phyloP scores from a whole-genome alignment of 53 echinoderm and acorn worm genomes.

The Echinarachnius parma region DNA sequence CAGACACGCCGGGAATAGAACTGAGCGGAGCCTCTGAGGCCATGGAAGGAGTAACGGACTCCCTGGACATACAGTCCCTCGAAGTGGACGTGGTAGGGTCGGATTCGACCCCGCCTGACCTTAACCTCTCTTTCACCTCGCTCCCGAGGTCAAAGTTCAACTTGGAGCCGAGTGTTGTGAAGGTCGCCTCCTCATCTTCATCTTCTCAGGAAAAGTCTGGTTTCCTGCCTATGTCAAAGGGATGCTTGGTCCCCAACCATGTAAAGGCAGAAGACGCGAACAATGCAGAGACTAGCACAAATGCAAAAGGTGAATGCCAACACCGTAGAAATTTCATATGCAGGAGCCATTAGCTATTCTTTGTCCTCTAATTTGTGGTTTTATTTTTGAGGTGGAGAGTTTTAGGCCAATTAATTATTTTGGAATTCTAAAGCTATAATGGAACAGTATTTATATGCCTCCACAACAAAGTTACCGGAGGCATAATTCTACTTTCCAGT shows the following conservation, averaged over 20 bases:
- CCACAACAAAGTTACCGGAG: too few species aligned
- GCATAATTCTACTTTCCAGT: too few species aligned
- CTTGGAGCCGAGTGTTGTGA: conserved; percentile 57
- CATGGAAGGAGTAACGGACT: conserved; percentile 43
- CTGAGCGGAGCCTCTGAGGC: conserved; percentile 17
- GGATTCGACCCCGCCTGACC: conserved; percentile 50
- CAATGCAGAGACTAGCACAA: not conserved
- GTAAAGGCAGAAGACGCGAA: conserved; percentile 43
- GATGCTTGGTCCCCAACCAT: conserved; percentile 44
- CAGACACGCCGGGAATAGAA: conserved; percentile 5
- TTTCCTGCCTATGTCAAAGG: conserved; percentile 21
- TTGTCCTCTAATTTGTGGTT: too few species aligned
- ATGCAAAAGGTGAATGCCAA: conserved; percentile 27
- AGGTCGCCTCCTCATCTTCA: conserved; percentile 28
- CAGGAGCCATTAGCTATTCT: too few species aligned
- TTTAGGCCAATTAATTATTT: too few species aligned
- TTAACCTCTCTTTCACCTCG: conserved; percentile 72
- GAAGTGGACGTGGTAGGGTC: conserved; percentile 93
- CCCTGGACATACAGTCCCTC: conserved; percentile 77
- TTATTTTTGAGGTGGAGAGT: too few species aligned
- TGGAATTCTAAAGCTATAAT: too few species aligned
- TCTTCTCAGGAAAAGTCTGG: conserved; percentile 40
- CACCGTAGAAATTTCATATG: too few species aligned
- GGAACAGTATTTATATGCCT: too few species aligned
- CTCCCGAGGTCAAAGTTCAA: conserved; percentile 76